Percentiles rank a stretch among this genome's conserved stretches.
Conservation (phyloP, 2,113 vertebrate species). For the Bos taurus region DNA sequence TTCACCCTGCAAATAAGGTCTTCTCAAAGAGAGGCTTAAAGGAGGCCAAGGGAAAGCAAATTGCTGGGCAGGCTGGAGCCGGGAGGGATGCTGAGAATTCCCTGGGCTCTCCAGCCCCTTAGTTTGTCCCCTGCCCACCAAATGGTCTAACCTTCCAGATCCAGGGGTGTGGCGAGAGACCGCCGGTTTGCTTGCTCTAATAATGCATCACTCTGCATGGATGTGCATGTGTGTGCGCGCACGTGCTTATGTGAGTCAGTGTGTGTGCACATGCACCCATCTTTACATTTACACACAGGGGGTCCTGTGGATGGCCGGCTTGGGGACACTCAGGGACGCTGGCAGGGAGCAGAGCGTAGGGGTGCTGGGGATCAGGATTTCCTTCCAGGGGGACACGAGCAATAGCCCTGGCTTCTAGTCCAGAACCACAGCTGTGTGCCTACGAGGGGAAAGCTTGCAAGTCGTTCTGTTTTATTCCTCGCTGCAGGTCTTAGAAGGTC, state of each 20-base stretch:
- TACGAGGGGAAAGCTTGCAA: not conserved
- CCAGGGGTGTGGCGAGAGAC: not conserved
- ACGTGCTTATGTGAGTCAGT: too few relatives aligned
- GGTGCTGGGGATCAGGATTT: not conserved
- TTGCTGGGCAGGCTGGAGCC: not conserved
- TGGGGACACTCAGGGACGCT: not conserved
- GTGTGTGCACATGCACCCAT: fast-evolving
- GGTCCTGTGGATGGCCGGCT: not conserved
- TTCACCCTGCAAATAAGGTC: conserved; percentile 57
- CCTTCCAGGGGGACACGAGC: not conserved
- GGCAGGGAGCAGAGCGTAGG: not conserved
- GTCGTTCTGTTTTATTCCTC: not conserved
- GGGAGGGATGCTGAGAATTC: not conserved
- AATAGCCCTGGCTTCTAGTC: not conserved
- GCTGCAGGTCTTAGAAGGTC: not conserved
- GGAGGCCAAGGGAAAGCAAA: conserved; percentile 29
- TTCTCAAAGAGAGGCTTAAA: conserved; percentile 52
- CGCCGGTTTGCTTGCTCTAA: not conserved
- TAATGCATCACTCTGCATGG: not conserved
- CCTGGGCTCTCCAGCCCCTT: not conserved
- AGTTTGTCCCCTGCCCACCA: not conserved
- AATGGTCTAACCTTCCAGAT: not conserved
- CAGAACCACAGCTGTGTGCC: not conserved
- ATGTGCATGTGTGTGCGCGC: not conserved
- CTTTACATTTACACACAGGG: not conserved